These are phyloP conservation scores for Podotricha telesiphe DNA, from an alignment of 2,888 invertebrate species.

Conservation along the genomic window DNA sequence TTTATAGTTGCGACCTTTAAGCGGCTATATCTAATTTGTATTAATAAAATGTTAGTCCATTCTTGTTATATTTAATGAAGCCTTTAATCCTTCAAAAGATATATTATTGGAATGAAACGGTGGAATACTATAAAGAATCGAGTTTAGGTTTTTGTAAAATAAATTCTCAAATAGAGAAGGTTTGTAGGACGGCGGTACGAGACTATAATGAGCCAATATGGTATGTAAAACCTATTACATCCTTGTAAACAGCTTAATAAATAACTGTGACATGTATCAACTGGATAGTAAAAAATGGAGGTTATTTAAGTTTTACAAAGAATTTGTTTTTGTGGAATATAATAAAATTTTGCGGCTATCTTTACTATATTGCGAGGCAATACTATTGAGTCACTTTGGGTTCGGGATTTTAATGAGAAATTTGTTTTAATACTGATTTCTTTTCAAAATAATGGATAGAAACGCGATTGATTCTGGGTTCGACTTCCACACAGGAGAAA, in stretches of 20 bases:
- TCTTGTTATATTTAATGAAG: background rate
- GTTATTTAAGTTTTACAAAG: background rate
- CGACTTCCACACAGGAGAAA: too few relatives aligned
- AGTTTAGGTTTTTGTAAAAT: constrained; percentile 3
- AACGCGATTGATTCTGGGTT: too few relatives aligned
- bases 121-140: background rate
- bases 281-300: background rate
- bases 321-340: too few relatives aligned
- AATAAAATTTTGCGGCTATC: background rate
- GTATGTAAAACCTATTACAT: background rate
- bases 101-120: background rate
- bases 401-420: too few relatives aligned
- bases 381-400: too few relatives aligned
- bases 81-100: background rate
- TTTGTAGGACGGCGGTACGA: background rate
- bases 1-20: constrained; percentile 7
- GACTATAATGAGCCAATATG: background rate
- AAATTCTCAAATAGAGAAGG: background rate
- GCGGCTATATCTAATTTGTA: constrained; percentile 2
- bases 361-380: background rate
- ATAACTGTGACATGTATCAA: background rate
- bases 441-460: too few relatives aligned
- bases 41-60: background rate
- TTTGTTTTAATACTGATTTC: too few relatives aligned
- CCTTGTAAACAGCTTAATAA: constrained; percentile 2